Base-by-base conservation (phyloP, 2,113 vertebrate species). In the Prinia subflava region DNA sequence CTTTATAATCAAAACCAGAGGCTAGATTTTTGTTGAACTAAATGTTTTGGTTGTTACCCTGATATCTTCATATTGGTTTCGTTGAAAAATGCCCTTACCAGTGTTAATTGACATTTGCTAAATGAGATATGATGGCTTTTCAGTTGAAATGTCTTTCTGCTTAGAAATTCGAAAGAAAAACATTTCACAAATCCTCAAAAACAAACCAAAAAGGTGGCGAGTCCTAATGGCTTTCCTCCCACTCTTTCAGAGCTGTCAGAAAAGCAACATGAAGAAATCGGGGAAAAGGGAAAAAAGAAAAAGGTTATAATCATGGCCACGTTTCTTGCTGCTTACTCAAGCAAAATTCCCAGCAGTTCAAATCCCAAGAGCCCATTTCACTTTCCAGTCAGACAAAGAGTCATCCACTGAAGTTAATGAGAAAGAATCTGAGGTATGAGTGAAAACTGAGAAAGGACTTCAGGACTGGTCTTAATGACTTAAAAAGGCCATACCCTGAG, bases 231-330 rank as follows among this genome's bases (percentile, higher is more conserved):
- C 64, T 94, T 94, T 89, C 79, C 60, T 95, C 88, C 86, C 64
- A 86, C 83, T 89, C 83, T 55, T 94, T 89, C 86, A 74, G 83
- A 89, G 47, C 88, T 94, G 92, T 95, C 79, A 96, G 86, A 93
- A 96, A 93, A 81, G 23, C 83, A 92, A 67, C 76, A 35, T 60
- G 55, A 25, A 86, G 81, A 87, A 89, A 89, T 55, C 56, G 49
- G 49, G 71, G 42, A 24, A 7, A 67, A 10, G 15, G 20, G 67
- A 83, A 78, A n/a, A 42, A 59, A 41, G 12, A 16, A 77, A 89
- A 83, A 94, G 6, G 35, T 91, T 94, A 84, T 94, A 95, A 91
- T 92, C 53, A 65, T 71, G 65, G 44, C 49, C 53, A 46, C 35
- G 49, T 91, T 88, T 94, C 71, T 90, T 90, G 68, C 55, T 93